A percentile compares a stretch with the other conserved stretches of the same genome.
phyloP scores from a whole-genome alignment of 2,113 vertebrate species.

The Nothocercus julius region DNA sequence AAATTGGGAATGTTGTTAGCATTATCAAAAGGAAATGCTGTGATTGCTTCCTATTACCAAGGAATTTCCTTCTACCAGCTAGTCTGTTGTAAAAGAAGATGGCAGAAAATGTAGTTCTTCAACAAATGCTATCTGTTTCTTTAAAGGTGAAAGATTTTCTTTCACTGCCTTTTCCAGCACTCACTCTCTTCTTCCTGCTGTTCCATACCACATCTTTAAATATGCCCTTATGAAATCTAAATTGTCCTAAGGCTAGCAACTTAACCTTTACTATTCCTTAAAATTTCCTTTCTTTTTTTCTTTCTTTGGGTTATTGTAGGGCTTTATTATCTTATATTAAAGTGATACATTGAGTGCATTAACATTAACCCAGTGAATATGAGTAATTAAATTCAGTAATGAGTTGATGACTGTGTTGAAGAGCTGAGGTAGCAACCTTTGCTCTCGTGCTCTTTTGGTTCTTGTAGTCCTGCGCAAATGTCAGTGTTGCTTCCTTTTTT shows the following conservation, averaged over 20 bases:
- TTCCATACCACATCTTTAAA: neutral
- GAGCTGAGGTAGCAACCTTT: neutral
- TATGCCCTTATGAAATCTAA: neutral
- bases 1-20: neutral
- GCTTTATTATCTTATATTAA: neutral
- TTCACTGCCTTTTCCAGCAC: neutral
- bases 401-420: neutral
- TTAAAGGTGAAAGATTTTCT: neutral
- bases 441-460: neutral
- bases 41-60: neutral
- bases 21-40: neutral
- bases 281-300: neutral
- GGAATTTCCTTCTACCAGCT: neutral
- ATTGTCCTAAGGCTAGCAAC: neutral
- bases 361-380: neutral
- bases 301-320: neutral
- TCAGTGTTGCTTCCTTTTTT: neutral
- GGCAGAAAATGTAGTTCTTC: neutral
- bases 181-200: neutral
- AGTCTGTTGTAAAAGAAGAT: neutral
- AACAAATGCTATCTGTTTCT: neutral
- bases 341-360: neutral
- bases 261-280: neutral
- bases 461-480: neutral
- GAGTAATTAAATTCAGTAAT: slow-evolving; percentile 3